These are phyloP conservation scores for Arctia plantaginis DNA, from an alignment of 2,888 invertebrate species.

Conservation along the genomic window DNA sequence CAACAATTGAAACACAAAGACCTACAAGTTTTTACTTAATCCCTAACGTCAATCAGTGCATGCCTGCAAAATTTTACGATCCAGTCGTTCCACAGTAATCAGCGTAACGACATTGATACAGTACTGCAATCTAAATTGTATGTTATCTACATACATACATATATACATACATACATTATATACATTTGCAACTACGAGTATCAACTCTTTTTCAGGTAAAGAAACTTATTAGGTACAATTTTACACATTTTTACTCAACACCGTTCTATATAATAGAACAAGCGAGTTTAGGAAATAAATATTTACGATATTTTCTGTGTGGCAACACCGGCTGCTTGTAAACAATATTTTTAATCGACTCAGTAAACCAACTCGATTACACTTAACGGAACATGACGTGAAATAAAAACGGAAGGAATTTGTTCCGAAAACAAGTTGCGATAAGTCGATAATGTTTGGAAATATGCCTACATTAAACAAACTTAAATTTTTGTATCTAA, in stretches of 20 bases:
- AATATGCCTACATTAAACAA: constrained; percentile 2
- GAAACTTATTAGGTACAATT: constrained; percentile 26
- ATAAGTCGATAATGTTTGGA: constrained; percentile 33
- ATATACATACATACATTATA: not conserved
- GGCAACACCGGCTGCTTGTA: constrained; percentile 67
- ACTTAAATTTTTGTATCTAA: constrained; percentile 11
- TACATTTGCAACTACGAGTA: not conserved
- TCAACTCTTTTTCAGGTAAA: not conserved
- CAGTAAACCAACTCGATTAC: constrained; percentile 74
- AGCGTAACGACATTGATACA: not conserved
- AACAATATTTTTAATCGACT: constrained; percentile 81
- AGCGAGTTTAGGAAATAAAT: constrained; percentile 60
- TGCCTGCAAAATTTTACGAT: no score
- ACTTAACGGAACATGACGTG: constrained; percentile 63
- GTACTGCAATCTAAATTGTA: not conserved
- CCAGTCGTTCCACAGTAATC: not conserved
- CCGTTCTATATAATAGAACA: constrained; percentile 47
- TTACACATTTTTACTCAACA: constrained; percentile 32
- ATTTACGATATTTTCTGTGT: constrained; percentile 71
- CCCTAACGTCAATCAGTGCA: no score
- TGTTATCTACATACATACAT: not conserved
- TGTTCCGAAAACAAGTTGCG: constrained; percentile 33
- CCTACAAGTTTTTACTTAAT: no score
- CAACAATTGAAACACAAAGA: no score
- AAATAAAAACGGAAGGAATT: constrained; percentile 43